These are phyloP conservation scores for Thermophis baileyi DNA, from an alignment of 2,113 vertebrate genomes.

Conservation along the genomic window DNA sequence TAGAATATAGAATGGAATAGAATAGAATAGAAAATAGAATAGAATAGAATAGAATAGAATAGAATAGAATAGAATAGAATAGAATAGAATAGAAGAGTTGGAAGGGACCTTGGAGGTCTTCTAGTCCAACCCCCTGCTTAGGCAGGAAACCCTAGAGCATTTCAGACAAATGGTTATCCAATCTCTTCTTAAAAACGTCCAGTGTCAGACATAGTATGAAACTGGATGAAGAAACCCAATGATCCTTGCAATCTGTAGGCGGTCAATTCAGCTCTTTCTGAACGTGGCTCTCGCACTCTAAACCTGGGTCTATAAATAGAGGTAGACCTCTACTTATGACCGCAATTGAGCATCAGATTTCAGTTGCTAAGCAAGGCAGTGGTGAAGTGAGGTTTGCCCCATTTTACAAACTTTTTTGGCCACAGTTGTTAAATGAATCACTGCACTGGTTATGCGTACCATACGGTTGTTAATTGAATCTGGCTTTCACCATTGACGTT, in stretches of 20 bases:
- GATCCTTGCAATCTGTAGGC: neutral
- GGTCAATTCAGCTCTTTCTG: neutral
- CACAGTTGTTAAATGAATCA: neutral
- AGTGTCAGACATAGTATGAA: neutral
- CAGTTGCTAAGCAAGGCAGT: too few relatives aligned
- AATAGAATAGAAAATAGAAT: too few relatives aligned
- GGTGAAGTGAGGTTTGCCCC: neutral
- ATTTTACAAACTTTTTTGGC: neutral
- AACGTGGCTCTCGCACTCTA: neutral
- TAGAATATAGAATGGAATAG: too few relatives aligned
- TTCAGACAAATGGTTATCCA: too few relatives aligned
- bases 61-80: too few relatives aligned
- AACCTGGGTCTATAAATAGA: neutral
- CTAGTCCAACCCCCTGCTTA: too few relatives aligned
- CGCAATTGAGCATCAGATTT: neutral
- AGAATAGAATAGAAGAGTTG: too few relatives aligned
- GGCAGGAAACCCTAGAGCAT: too few relatives aligned
- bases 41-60: too few relatives aligned
- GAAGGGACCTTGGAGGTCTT: too few relatives aligned
- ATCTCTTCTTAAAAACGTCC: too few relatives aligned
- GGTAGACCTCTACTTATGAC: neutral
- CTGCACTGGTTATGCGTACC: too few relatives aligned
- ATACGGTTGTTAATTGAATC: neutral
- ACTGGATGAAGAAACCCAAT: neutral
- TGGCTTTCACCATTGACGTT: neutral